Evolutionary conservation across 2,113 vertebrate species (phyloP).

Genomic region (Sylvilagus bachmani): DNA sequence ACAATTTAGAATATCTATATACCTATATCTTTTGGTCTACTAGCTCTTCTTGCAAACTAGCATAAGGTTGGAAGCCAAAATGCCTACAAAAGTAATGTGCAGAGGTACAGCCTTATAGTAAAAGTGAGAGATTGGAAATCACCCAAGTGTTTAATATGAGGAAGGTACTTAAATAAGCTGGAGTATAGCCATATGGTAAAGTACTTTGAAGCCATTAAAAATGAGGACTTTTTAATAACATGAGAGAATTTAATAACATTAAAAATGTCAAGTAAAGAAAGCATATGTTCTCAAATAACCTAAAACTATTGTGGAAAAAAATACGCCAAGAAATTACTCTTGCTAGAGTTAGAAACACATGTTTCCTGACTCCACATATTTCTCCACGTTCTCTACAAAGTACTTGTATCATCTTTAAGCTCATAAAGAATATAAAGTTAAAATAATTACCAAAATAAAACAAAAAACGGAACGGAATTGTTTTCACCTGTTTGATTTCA

Average conservation of each 20-base stretch:
- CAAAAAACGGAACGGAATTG: background rate
- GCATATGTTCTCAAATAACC: slow-evolving; percentile 23
- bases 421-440: slow-evolving; percentile 30
- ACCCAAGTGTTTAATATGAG: background rate
- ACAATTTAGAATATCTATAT: background rate
- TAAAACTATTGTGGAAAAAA: slow-evolving; percentile 42
- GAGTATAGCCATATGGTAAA: background rate
- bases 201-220: background rate
- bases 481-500: background rate
- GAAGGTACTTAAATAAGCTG: background rate
- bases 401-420: background rate
- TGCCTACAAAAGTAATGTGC: background rate
- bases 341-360: background rate
- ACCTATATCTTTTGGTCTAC: background rate
- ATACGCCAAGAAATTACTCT: slow-evolving; percentile 28
- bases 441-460: slow-evolving; percentile 16
- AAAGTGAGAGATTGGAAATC: background rate
- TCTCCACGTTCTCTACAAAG: slow-evolving; percentile 4
- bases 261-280: slow-evolving; percentile 60
- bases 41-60: slow-evolving; percentile 34
- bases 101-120: background rate
- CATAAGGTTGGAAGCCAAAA: background rate
- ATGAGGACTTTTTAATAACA: slow-evolving; percentile 3
- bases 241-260: background rate
- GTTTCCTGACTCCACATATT: slow-evolving; percentile 4